These are phyloP conservation scores for Musca vetustissima DNA, from an alignment of 1,140 invertebrate genomes.

Conservation along the genomic window DNA sequence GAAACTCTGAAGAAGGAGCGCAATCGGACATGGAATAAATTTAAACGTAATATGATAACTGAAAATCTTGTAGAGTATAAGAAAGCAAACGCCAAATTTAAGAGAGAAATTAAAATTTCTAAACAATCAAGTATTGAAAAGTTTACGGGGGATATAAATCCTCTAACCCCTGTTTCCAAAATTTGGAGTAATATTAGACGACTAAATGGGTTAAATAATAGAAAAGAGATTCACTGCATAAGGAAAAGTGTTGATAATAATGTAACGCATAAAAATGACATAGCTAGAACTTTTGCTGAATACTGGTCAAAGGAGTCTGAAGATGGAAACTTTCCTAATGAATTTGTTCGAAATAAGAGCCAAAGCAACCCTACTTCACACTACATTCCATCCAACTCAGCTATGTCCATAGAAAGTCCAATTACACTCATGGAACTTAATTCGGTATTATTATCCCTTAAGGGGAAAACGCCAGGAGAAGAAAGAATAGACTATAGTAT, in stretches of 20 bases:
- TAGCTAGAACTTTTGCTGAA: slow-evolving; percentile 4
- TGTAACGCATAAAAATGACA: not conserved
- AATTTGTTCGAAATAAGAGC: not conserved
- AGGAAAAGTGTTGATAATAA: not conserved
- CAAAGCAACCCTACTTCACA: not conserved
- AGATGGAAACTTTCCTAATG: slow-evolving; percentile 4
- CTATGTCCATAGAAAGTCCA: not conserved
- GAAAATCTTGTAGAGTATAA: not conserved
- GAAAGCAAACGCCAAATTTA: not conserved
- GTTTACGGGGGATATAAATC: not conserved
- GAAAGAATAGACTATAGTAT: slow-evolving; percentile 22
- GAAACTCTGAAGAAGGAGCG: not conserved
- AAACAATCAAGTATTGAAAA: not conserved
- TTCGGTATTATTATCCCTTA: not conserved
- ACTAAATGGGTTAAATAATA: too few relatives aligned
- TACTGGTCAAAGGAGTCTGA: slow-evolving; percentile 9
- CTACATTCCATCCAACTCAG: not conserved
- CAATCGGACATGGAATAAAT: not conserved
- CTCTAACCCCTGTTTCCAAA: too few relatives aligned
- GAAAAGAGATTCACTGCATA: slow-evolving; percentile 25
- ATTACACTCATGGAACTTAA: not conserved
- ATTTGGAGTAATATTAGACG: too few relatives aligned
- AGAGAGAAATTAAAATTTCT: slow-evolving; percentile 1
- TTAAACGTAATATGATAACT: not conserved
- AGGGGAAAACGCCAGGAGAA: not conserved